phyloP scores from a whole-genome alignment of 2,888 invertebrate species.

The Dione vanillae region DNA sequence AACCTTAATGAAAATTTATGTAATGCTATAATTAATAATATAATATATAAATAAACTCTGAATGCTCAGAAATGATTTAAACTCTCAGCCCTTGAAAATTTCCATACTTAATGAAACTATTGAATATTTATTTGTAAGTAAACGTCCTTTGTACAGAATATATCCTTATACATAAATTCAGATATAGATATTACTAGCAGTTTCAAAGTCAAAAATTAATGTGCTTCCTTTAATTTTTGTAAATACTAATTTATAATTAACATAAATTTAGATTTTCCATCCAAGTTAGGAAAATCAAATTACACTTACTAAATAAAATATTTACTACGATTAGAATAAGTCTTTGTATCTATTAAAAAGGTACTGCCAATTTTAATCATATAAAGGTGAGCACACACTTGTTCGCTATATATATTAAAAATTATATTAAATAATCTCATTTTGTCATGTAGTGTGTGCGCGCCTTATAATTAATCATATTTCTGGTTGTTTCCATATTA shows the following conservation, averaged over 20 bases:
- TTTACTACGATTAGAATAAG: constrained; percentile 21
- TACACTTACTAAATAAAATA: constrained; percentile 23
- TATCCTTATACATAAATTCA: constrained; percentile 12
- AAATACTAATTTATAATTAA: constrained; percentile 9
- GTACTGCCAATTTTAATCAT: constrained; percentile 18
- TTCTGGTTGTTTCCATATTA: constrained; percentile 47
- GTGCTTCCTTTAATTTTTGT: constrained; percentile 23
- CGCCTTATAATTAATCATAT: constrained; percentile 27
- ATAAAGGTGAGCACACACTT: constrained; percentile 18
- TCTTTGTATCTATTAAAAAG: constrained; percentile 16
- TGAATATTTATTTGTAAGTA: not conserved
- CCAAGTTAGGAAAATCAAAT: constrained; percentile 6
- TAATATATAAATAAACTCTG: not conserved
- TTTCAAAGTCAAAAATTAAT: constrained; percentile 25
- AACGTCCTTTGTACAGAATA: constrained; percentile 29
- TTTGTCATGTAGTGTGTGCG: constrained; percentile 28
- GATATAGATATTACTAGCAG: constrained; percentile 16
- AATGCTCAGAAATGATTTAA: not conserved
- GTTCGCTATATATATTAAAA: not conserved
- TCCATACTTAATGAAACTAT: not conserved
- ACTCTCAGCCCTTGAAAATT: not conserved
- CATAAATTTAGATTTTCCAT: constrained; percentile 33
- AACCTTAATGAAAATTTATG: not conserved
- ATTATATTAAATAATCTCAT: constrained; percentile 14
- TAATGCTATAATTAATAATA: not conserved